Evolutionary conservation across 2,797 vertebrate genomes (phyloP), one percentile per base, ranked within the genome.

Genomic region (Anolis apletophallus): DNA sequence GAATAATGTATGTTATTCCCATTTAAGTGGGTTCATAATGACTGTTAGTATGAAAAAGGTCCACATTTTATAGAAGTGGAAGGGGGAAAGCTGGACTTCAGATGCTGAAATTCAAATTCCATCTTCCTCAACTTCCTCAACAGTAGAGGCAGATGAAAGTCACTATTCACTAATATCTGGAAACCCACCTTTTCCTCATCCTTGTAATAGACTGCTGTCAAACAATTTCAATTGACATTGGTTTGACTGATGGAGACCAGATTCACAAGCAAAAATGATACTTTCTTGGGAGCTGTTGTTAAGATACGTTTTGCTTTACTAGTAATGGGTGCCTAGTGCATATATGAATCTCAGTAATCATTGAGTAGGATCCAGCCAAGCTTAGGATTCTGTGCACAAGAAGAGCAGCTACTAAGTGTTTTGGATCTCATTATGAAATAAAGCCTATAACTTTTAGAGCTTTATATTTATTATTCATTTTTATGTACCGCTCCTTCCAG

Each of bases 1-100:
- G 16, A 12, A 55, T n/a, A 78, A 6, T 71, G 81, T 55, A 81
- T 83, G 71, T 88, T 87, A n/a, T 75, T 75, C 68, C n/a, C 34
- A 57, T 78, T 52, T 81, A 78, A 78, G 23, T 73, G 61, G 84
- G 36, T 57, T 54, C 46, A 64, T 74, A n/a, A 64, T 29, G 40
- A 64, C 52, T 55, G 29, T 40, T 34, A 61, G 4, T 59, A 40
- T 32, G 5, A 78, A 79, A 72, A 59, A 69, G 16, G 29, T 16
- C 32, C 67, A 26, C 32, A 61, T 16, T 84, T 64, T 23, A 29
- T 40, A 84, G 74, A 23, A n/a, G 10, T 23, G 34, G 11, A 46
- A 40, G 32, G 5, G 32, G 69, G 19, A 72, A 34, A 46, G 72
- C 13, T 73, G 36, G 36, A 23, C 71, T 21, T 73, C 40, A 46